phyloP scores from a whole-genome alignment of 1,140 invertebrate genomes.

The Drosophila rufa region DNA sequence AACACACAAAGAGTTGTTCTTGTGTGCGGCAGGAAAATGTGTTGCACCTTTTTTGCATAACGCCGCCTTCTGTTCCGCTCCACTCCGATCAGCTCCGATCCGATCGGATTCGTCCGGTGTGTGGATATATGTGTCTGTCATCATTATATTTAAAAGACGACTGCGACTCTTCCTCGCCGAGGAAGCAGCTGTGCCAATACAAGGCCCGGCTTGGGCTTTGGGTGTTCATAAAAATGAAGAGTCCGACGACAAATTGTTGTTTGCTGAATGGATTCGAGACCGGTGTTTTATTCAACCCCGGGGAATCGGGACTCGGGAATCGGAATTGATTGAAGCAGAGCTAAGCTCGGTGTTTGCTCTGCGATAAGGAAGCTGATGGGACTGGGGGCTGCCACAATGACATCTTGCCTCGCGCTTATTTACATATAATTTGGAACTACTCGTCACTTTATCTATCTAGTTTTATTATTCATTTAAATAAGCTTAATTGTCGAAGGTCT shows the following conservation, averaged over 20 bases:
- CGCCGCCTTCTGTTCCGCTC: slow-evolving; percentile 51
- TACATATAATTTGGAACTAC: slow-evolving; percentile 30
- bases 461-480: slow-evolving; percentile 25
- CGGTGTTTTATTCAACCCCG: slow-evolving; percentile 30
- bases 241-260: slow-evolving; percentile 45
- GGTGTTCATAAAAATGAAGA: slow-evolving; percentile 17
- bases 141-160: slow-evolving; percentile 34
- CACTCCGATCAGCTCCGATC: slow-evolving; percentile 8
- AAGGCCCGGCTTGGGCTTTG: slow-evolving; percentile 5
- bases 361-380: slow-evolving; percentile 36
- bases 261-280: slow-evolving; percentile 41
- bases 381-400: slow-evolving; percentile 17
- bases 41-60: slow-evolving; percentile 82
- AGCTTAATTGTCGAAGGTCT: slow-evolving; percentile 37
- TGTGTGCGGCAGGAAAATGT: slow-evolving; percentile 67
- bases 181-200: slow-evolving; percentile 75
- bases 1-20: slow-evolving; percentile 80
- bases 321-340: slow-evolving; percentile 43
- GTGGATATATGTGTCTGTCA: slow-evolving; percentile 25
- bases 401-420: slow-evolving; percentile 41
- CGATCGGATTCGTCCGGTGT: slow-evolving; percentile 2
- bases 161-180: slow-evolving; percentile 27
- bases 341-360: slow-evolving; percentile 17
- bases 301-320: slow-evolving; percentile 8
- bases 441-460: slow-evolving; percentile 32